These are phyloP conservation scores for Unio delphinus DNA, from an alignment of 2,888 invertebrate species.

Conservation along the genomic window DNA sequence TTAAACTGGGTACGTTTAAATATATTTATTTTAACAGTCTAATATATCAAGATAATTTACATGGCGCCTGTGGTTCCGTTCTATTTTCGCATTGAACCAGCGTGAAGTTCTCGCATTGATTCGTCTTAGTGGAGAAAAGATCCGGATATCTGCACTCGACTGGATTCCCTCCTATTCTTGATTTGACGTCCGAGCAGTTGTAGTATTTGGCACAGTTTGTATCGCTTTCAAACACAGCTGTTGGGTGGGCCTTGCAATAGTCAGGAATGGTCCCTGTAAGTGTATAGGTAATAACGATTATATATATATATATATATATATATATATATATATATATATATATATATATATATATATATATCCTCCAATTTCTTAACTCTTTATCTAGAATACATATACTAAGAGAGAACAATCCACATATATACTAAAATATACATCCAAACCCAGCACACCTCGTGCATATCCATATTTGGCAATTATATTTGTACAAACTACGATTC, in stretches of 20 bases:
- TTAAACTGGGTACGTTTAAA: no score
- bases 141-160: conserved; percentile 38
- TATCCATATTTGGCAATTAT: no score
- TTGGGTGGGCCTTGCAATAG: conserved; percentile 28
- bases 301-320: no score
- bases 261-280: conserved; percentile 38
- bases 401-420: no score
- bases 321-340: no score
- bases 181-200: conserved; percentile 28
- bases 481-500: no score
- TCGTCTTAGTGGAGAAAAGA: conserved; percentile 27
- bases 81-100: conserved; percentile 29
- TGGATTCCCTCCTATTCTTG: conserved; percentile 11
- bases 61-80: conserved; percentile 35
- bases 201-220: conserved; percentile 42
- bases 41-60: conserved; percentile 15
- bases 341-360: no score
- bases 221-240: conserved; percentile 20
- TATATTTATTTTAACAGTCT: no score
- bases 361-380: no score
- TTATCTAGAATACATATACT: no score
- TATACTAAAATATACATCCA: no score
- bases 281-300: conserved; percentile 7
- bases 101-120: conserved; percentile 27
- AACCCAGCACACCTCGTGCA: no score